These are phyloP conservation scores for Brachynemurus nebulosus DNA, from an alignment of 2,888 invertebrate genomes.

Conservation along the genomic window DNA sequence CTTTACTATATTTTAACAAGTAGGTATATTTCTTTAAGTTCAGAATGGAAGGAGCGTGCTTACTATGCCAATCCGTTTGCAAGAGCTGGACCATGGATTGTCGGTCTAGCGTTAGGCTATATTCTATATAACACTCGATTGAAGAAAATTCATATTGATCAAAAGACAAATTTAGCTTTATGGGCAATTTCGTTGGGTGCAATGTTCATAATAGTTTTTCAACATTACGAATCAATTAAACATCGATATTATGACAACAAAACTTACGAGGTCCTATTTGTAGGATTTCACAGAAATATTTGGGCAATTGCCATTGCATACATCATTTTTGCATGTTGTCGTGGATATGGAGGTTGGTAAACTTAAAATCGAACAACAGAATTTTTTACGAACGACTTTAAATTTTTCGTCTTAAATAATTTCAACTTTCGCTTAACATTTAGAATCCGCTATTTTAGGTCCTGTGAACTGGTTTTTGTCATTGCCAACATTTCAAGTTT, in stretches of 20 bases:
- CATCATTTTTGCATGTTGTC: conserved; percentile 12
- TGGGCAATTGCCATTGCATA: conserved; percentile 14
- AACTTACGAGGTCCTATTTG: not conserved
- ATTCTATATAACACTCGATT: conserved; percentile 6
- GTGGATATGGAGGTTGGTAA: conserved; percentile 12
- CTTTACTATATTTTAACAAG: too few relatives aligned
- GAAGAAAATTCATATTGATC: not conserved
- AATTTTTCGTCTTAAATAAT: too few relatives aligned
- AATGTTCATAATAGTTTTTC: conserved; percentile 4
- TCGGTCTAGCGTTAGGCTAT: conserved; percentile 17
- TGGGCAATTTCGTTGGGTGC: not conserved
- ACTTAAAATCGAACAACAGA: too few relatives aligned
- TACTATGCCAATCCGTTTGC: conserved; percentile 14
- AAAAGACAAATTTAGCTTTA: not conserved
- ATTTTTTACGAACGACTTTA: too few relatives aligned
- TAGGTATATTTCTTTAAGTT: too few relatives aligned
- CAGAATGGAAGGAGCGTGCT: too few relatives aligned
- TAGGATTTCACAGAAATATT: conserved; percentile 14
- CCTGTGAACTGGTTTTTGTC: conserved; percentile 37
- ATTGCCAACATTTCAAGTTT: conserved; percentile 32
- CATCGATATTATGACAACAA: conserved; percentile 1
- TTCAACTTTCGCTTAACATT: too few relatives aligned
- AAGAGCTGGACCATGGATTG: conserved; percentile 16
- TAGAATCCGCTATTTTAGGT: too few relatives aligned
- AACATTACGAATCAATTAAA: not conserved